A percentile compares a stretch with the other conserved stretches of the same genome.
These are phyloP conservation scores for Cyrtodaria siliqua DNA, from an alignment of 2,888 invertebrate genomes.

Conservation along the genomic window DNA sequence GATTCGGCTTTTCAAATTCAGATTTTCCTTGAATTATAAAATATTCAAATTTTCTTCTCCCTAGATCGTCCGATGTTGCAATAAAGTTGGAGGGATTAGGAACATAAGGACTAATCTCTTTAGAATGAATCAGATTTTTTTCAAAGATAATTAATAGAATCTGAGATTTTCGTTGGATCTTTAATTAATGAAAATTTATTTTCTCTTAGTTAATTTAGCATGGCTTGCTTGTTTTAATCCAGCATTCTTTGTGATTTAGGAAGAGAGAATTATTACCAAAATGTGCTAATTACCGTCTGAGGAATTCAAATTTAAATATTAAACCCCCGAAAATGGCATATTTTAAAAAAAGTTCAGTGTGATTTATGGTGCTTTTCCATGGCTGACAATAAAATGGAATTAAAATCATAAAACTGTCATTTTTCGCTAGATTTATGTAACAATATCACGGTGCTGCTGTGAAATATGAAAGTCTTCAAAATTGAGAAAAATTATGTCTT, in stretches of 20 bases:
- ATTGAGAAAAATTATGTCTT: slow-evolving; percentile 17
- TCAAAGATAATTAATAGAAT: no score
- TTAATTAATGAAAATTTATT: no score
- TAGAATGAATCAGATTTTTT: no score
- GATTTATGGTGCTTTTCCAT: neutral
- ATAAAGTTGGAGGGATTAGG: neutral
- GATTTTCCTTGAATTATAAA: neutral
- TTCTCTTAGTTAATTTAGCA: no score
- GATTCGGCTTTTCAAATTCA: neutral
- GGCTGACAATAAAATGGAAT: neutral
- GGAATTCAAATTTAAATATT: slow-evolving; percentile 6
- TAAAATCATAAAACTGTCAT: neutral
- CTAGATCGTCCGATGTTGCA: no score
- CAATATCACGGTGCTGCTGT: neutral
- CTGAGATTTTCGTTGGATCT: no score
- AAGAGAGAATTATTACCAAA: no score
- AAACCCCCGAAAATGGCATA: neutral
- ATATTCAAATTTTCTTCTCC: neutral
- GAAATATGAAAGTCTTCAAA: neutral
- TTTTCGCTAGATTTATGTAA: neutral
- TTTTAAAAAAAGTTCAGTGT: neutral
- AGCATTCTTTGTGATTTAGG: no score
- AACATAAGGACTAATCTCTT: neutral
- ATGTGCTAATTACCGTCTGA: neutral
- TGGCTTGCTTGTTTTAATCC: no score